Conservation (phyloP, 2,888 invertebrate genomes). For the Pilophorus perplexus region DNA sequence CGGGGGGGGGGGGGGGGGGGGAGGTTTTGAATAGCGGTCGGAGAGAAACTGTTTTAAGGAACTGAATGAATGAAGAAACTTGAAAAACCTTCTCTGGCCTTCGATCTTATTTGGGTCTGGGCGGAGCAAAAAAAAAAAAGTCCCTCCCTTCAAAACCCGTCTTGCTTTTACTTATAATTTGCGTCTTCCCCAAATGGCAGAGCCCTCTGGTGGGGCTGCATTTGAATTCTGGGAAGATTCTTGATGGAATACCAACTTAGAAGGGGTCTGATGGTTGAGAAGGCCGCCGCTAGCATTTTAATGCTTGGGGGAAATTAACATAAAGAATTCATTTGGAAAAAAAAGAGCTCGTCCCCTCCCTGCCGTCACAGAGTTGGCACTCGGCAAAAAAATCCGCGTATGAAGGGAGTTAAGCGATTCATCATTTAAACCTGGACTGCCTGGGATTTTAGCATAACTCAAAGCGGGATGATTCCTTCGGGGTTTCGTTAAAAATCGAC, state of each 20-base stretch:
- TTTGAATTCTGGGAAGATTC: constrained; percentile 45
- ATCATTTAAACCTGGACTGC: too few species aligned
- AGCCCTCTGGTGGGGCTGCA: constrained; percentile 16
- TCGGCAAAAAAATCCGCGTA: too few species aligned
- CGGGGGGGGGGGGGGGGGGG: too few species aligned
- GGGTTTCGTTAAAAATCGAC: too few species aligned
- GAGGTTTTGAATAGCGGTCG: constrained; percentile 18
- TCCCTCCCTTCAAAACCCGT: background rate
- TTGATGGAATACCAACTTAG: constrained; percentile 40
- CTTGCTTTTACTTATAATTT: constrained; percentile 35
- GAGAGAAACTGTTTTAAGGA: constrained; percentile 10
- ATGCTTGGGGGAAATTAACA: constrained; percentile 42
- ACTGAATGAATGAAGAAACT: constrained; percentile 32
- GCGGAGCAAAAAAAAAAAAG: background rate
- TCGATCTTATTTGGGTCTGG: constrained; percentile 25
- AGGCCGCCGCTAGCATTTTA: constrained; percentile 32
- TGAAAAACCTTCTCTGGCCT: background rate
- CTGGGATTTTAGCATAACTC: too few species aligned
- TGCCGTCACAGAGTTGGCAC: too few species aligned
- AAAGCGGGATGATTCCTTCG: too few species aligned
- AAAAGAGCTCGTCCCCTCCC: constrained; percentile 19
- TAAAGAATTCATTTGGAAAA: constrained; percentile 44
- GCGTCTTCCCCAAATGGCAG: constrained; percentile 21
- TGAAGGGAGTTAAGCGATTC: too few species aligned
- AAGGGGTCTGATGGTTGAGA: constrained; percentile 1